Conservation (phyloP, 2,113 vertebrate species). For the Thamnophis sirtalis region DNA sequence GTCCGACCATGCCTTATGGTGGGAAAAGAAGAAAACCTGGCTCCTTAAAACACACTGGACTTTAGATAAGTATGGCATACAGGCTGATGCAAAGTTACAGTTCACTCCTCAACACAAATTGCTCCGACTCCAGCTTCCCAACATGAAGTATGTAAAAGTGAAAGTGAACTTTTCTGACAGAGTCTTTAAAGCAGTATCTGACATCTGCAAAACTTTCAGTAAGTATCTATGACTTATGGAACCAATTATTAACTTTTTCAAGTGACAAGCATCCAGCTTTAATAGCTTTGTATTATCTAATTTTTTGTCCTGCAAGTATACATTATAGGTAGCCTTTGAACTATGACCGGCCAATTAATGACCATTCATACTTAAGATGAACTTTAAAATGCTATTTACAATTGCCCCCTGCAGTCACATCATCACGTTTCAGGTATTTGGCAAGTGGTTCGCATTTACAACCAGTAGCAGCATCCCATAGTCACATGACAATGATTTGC, state of each 20-base stretch:
- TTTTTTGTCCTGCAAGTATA: neutral
- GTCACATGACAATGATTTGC: neutral
- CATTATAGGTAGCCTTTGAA: neutral
- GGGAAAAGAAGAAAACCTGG: slow-evolving; percentile 99
- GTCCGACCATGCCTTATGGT: slow-evolving; percentile 98
- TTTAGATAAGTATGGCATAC: slow-evolving; percentile 96
- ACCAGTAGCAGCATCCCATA: neutral
- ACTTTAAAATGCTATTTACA: neutral
- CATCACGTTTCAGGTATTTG: neutral
- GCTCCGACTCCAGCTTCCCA: slow-evolving; percentile 94
- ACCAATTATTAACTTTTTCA: neutral
- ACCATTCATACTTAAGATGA: neutral
- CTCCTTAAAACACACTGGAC: slow-evolving; percentile 98
- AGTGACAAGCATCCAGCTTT: neutral
- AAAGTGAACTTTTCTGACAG: slow-evolving; percentile 99
- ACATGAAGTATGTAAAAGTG: slow-evolving; percentile 98
- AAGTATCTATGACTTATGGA: slow-evolving; percentile 66
- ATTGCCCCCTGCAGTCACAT: neutral
- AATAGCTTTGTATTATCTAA: neutral
- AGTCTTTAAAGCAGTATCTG: slow-evolving; percentile 97
- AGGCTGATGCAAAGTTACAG: slow-evolving; percentile 92
- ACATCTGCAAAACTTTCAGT: slow-evolving; percentile 99
- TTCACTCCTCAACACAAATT: slow-evolving; percentile 98
- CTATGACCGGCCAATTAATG: neutral
- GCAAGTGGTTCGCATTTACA: neutral